Base-by-base conservation (phyloP, 1,140 invertebrate species). In the Penaeus vannamei region DNA sequence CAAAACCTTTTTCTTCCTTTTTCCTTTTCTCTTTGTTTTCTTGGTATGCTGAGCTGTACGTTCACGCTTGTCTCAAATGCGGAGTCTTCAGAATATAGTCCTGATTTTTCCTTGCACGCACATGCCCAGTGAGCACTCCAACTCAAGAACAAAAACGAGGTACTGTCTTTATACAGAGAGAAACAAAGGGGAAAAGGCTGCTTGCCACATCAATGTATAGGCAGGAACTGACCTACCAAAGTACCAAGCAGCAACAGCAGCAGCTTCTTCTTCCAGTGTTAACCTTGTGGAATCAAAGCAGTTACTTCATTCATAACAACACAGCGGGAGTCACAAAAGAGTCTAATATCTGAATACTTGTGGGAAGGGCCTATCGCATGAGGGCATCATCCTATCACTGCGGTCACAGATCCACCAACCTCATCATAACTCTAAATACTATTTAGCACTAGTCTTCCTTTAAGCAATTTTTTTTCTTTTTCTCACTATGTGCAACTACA, bases 401-500 rank as follows among this genome's bases (percentile, higher is more conserved):
- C 53, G 66, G 42, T 87, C 36, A 46, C 32, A 69, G 42, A 36
- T 87, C 81, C 62, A n/a, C 36, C 61, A n/a, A 69, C 60, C 79
- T 66, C 79, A 60, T 81, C 64, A 66, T n/a, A 66, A 81, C 64
- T 46, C 85, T 87, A 87, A 29, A 42, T n/a, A 64, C 85, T 87
- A 87, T 42, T 46, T 62, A 66, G 77, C 77, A 32, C 85, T 87
- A 87, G 46, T 87, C 79, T 81, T 81, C 53, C 53, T 53, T 53
- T 53, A 53, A 53, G 53, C 53, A 53, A 53, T 53, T 80, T 29
- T 29, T 79, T 10, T 46, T 36, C 8, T 8, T 29, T 23, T 79
- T 36, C 32, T 23, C 76, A 80, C 69, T 84, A 84, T 79, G 82
- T 89, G 87, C 82, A 89, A 59, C 87, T 89, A 84, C 79, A 89